Evolutionary conservation across 2,888 invertebrate genomes (phyloP), one percentile per base, ranked within the genome.

Genomic region (Arenicola marina): DNA sequence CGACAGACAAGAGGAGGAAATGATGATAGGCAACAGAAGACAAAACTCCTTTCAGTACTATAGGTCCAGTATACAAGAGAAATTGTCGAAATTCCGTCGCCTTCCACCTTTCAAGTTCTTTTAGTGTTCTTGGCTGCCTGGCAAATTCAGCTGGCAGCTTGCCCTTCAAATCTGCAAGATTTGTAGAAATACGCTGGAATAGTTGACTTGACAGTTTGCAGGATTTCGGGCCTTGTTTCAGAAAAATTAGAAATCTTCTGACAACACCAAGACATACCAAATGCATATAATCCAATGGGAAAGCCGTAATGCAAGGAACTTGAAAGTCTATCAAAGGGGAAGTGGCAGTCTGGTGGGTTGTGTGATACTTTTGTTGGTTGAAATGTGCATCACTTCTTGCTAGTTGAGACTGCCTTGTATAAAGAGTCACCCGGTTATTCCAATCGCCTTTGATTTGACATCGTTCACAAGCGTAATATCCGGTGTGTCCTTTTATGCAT

Each of bases 251-350:
- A 2, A 73, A 79, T 78, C n/a, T n/a, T n/a, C n/a, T n/a, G n/a
- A n/a, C n/a, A n/a, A n/a, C n/a, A n/a, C n/a, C n/a, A n/a, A n/a
- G n/a, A n/a, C n/a, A n/a, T n/a, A n/a, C n/a, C n/a, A n/a, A n/a
- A n/a, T n/a, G n/a, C n/a, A n/a, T n/a, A 45, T 72, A 74, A 62
- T 78, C 77, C 7, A 76, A 38, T 7, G 73, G 71, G 64, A 78
- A 70, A 51, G 69, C 62, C 15, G 59, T 32, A 18, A 74, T 63
- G 57, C 72, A 53, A 1, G 69, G 64, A 55, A 73, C 48, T 18
- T 62, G 28, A 7, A 70, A 43, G 4, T 62, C 57, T n/a, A 11
- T 51, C 15, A 73, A 65, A 38, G 72, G 72, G 24, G 68, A 69
- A 11, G 7, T 28, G 0, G 66, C 68, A 53, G 18, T 48, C 34